Percentiles rank a stretch among this genome's conserved stretches.
Evolutionary conservation across 37 sponge, comb jelly and placozoan genomes (phyloP).

Genomic region (Theonella swinhoei): DNA sequence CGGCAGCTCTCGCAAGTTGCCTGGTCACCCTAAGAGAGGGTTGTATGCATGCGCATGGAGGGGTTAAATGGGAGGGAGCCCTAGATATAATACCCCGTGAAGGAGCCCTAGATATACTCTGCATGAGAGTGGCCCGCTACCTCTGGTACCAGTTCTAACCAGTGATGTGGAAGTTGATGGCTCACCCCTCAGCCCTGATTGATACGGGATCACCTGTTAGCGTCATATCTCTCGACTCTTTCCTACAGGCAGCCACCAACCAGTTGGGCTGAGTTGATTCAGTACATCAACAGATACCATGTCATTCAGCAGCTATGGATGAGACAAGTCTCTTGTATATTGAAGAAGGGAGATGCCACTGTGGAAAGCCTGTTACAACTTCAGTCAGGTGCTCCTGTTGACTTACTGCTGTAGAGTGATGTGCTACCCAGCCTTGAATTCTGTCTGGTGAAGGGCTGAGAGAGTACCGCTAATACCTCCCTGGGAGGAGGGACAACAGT

Average conservation of each 20-base stretch:
- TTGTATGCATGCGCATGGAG: no score
- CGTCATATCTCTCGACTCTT: background rate
- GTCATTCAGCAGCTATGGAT: conserved; percentile 9
- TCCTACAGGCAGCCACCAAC: background rate
- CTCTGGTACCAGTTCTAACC: background rate
- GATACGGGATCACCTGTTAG: conserved; percentile 9
- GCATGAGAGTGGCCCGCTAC: background rate
- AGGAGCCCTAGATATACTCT: no score
- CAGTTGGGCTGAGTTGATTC: conserved; percentile 1
- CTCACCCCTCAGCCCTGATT: background rate
- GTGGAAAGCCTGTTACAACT: background rate
- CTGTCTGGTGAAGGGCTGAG: background rate
- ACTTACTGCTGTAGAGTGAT: background rate
- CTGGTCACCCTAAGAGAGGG: no score
- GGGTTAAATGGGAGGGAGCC: no score
- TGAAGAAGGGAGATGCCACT: background rate
- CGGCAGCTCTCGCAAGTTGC: no score
- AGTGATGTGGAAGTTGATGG: background rate
- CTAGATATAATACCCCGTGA: no score
- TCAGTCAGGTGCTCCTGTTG: background rate
- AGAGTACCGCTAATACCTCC: background rate
- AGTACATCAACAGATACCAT: background rate
- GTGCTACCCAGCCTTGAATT: background rate
- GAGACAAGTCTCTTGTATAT: background rate
- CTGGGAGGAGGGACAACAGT: background rate